Evolutionary conservation across 2,888 invertebrate genomes (phyloP).

Genomic region (Sarcophaga variegata): DNA sequence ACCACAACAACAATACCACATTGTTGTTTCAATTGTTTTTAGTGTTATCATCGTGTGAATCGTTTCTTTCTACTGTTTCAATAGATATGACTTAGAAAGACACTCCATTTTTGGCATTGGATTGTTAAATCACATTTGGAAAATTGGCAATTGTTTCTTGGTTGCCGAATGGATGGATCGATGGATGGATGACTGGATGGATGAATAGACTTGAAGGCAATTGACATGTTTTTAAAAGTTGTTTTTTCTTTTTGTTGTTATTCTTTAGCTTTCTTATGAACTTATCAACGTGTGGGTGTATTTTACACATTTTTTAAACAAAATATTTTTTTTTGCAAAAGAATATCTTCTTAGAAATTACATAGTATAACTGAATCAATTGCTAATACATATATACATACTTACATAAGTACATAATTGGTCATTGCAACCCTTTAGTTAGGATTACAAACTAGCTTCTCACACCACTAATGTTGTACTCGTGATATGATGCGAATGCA

Average conservation of each 20-base stretch:
- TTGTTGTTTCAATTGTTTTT: conserved; percentile 60
- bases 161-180: conserved; percentile 3
- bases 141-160: conserved; percentile 68
- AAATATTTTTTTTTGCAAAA: too few species aligned
- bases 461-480: too few species aligned
- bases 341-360: too few species aligned
- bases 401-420: too few species aligned
- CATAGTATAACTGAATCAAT: too few species aligned
- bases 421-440: too few species aligned
- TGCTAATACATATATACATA: too few species aligned
- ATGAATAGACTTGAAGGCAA: conserved; percentile 44
- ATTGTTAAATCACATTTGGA: conserved; percentile 69
- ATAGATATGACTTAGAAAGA: conserved; percentile 31
- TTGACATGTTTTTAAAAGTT: conserved; percentile 68
- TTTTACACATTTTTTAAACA: conserved; percentile 49
- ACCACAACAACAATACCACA: conserved; percentile 57
- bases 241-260: conserved; percentile 14
- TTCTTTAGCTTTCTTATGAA: neutral
- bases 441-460: too few species aligned
- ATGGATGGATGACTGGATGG: conserved; percentile 11
- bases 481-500: too few species aligned
- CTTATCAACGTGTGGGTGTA: conserved; percentile 64
- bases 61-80: conserved; percentile 31
- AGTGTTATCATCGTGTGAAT: conserved; percentile 35
- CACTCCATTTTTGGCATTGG: conserved; percentile 67